Evolutionary conservation across 2,797 vertebrate species (phyloP), one percentile per base, ranked within the genome.

Genomic region (Sebastes vulpes): DNA sequence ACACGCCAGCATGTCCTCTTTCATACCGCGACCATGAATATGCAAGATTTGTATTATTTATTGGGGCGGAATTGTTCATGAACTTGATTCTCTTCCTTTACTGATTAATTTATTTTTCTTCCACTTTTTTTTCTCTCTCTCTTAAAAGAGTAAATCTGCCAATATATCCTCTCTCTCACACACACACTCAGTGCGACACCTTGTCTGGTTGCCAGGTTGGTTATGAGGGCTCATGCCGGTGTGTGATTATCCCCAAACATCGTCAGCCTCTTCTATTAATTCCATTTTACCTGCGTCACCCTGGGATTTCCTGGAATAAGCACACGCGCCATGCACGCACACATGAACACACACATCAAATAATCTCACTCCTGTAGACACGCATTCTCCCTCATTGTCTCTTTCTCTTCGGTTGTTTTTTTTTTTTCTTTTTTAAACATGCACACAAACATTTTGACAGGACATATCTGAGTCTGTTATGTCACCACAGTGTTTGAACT

Each of bases 1-100:
- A 79, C 68, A 79, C 31, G 21, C 69, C 87, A 79, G 81, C 83
- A 65, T 58, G 81, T 52, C 71, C 61, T 52, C 77, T 83, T 85
- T 85, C 73, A 85, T n/a, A 3, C 67, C 4, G 8, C 48, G 35
- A 1, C 35, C 75, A 63, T 76, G 72, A 79, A 76, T 79, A 82
- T 79, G 72, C 52, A 75, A 14, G 5, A 72, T 75, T 46, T 72
- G 14, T 58, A 56, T 71, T 70, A 74, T 68, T 83, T 72, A 81
- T 72, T 9, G 21, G 42, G 42, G 23, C 4, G 16, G n/a, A 50
- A 50, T 38, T 75, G 66, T 65, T 72, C 26, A n/a, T 16, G n/a
- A 69, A 48, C 53, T 32, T 20, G 50, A 64, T 61, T 78, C 14
- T 72, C 6, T 38, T 60, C 42, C 26, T 42, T 11, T 10, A 23